Conservation (phyloP, 2,888 invertebrate species). For the Odontothrips loti region DNA sequence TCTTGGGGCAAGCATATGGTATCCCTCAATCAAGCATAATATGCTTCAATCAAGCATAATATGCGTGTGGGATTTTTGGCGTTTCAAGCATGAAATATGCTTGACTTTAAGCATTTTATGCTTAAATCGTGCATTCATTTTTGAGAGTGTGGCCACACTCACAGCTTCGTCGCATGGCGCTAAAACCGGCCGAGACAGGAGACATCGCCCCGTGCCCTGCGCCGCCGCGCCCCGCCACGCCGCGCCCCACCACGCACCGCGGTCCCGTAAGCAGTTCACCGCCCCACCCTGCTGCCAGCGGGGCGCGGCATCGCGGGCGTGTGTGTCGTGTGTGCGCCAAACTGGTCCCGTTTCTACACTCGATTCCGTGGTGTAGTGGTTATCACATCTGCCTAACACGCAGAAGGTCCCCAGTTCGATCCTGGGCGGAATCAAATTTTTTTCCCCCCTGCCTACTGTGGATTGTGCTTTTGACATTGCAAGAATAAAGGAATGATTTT, state of each 20-base stretch:
- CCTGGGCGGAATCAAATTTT: slow-evolving; percentile 71
- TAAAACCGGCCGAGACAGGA: not conserved
- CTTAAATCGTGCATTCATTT: too few species aligned
- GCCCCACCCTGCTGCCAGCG: not conserved
- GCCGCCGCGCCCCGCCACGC: not conserved
- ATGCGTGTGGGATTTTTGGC: too few species aligned
- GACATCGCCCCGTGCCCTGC: not conserved
- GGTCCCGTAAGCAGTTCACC: not conserved
- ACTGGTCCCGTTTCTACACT: not conserved
- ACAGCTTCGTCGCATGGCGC: too few species aligned
- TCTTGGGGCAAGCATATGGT: too few species aligned
- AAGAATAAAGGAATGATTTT: too few species aligned
- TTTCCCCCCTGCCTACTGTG: not conserved
- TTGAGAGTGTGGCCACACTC: too few species aligned
- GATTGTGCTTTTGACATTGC: not conserved
- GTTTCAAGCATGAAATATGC: too few species aligned
- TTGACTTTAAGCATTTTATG: too few species aligned
- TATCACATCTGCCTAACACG: slow-evolving; percentile 90
- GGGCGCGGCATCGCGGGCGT: not conserved
- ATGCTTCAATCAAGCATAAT: too few species aligned
- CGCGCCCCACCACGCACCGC: not conserved
- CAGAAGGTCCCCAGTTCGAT: slow-evolving; percentile 88
- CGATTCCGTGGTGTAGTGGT: slow-evolving; percentile 86
- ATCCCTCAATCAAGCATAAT: too few species aligned
- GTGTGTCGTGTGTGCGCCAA: not conserved